Evolutionary conservation across 2,888 invertebrate species (phyloP), one percentile per base, ranked within the genome.

Genomic region (Mylabris sibirica): DNA sequence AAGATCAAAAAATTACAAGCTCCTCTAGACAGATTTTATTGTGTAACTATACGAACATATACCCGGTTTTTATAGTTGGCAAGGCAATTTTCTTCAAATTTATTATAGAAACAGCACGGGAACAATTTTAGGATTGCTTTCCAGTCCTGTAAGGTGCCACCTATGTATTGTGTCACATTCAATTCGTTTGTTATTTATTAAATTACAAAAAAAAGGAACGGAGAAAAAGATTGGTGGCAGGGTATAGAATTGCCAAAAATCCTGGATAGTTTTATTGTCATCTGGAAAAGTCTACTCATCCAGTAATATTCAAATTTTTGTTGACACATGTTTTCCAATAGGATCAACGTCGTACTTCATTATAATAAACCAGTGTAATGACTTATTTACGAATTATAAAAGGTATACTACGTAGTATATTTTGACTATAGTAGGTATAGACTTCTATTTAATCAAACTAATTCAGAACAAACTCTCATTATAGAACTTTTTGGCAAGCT

Each of bases 31-130:
- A 62, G 30, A 71, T 44, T 44, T 44, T 44, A 44, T 17, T 44
- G 6, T 72, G 65, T 67, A 69, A 64, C 64, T 63, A 62, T 63
- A 41, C 65, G 65, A 38, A 65, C 53, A 69, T 67, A 57, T 68
- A 61, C 57, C 49, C 61, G 1, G 44, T 44, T 44, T 68, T 68
- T 68, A 68, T 59, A 65, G 65, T 61, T 60, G 62, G 64, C 66
- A 66, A 66, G 62, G 64, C 66, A 66, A 66, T 63, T 62, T 65
- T 57, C n/a, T 34, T 22, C 12, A 61, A 63, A 69, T 71, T 71
- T 68, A 68, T 68, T 60, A 65, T 26, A 64, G 61, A 64, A 63
- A 60, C 59, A 64, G 61, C 64, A 63, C 59, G 34, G 57, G 65
- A 68, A 65, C 64, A 59, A 64, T 67, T 67, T 35, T 63, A 35